Evolutionary conservation across 2,888 invertebrate species (phyloP).

Genomic region (Drosophila quinaria): DNA sequence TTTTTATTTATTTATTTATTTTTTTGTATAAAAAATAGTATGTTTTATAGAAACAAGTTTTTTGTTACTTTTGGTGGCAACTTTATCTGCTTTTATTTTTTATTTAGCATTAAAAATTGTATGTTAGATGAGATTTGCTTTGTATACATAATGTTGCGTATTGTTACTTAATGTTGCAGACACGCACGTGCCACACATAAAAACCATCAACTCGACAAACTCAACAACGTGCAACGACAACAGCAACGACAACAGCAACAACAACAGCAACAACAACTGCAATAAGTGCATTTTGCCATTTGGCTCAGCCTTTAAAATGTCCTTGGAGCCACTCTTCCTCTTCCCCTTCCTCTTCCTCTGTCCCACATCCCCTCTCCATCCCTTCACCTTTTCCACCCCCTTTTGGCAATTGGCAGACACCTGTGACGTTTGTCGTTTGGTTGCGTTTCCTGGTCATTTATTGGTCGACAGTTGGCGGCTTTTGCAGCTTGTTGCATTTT

Average conservation of each 20-base stretch:
- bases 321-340: neutral
- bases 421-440: constrained; percentile 52
- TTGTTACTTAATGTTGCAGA: neutral
- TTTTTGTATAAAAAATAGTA: too few species aligned
- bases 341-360: too few species aligned
- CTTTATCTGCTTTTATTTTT: too few species aligned
- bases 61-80: too few species aligned
- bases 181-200: constrained; percentile 17
- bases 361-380: neutral
- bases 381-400: neutral
- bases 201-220: constrained; percentile 1
- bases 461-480: constrained; percentile 56
- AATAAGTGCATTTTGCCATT: constrained; percentile 72
- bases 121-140: neutral
- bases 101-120: too few species aligned
- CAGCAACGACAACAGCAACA: constrained; percentile 1
- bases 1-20: too few species aligned
- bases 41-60: too few species aligned
- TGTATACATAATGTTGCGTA: neutral
- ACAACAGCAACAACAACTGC: constrained; percentile 12
- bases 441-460: constrained; percentile 43
- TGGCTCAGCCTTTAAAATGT: constrained; percentile 46
- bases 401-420: constrained; percentile 42
- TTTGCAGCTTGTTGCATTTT: constrained; percentile 63
- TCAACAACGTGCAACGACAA: constrained; percentile 25